Conservation (phyloP, 2,113 vertebrate species). For the Turnix velox region DNA sequence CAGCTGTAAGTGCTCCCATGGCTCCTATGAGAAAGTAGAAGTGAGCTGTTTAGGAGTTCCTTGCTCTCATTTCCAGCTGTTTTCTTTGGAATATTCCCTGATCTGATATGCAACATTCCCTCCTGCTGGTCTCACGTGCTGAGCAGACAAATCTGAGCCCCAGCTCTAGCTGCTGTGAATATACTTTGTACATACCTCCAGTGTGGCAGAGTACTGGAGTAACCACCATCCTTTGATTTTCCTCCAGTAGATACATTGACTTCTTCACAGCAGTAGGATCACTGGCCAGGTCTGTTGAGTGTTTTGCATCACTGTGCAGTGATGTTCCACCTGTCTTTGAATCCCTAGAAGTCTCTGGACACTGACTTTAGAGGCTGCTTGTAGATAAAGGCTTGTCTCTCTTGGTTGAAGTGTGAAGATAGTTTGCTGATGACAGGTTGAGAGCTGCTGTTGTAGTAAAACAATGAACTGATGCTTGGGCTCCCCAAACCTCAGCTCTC, state of each 20-base stretch:
- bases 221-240: not conserved
- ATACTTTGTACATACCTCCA: not conserved
- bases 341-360: not conserved
- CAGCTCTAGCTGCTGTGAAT: not conserved
- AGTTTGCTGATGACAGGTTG: not conserved
- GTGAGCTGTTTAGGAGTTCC: not conserved
- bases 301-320: not conserved
- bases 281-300: not conserved
- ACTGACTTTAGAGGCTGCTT: not conserved
- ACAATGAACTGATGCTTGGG: not conserved
- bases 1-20: not conserved
- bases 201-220: not conserved
- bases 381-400: not conserved
- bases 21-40: not conserved
- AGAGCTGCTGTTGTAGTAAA: fast-evolving
- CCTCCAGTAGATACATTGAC: not conserved
- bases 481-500: not conserved
- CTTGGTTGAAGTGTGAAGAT: not conserved
- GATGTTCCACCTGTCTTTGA: not conserved
- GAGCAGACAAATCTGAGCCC: not conserved
- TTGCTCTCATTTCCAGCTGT: not conserved
- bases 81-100: not conserved
- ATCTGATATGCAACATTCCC: not conserved
- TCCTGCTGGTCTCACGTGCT: not conserved
- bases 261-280: not conserved